A percentile compares a stretch with the other conserved stretches of the same genome.
Conservation (phyloP, 2,888 invertebrate species). For the Habroteleia sp. region DNA sequence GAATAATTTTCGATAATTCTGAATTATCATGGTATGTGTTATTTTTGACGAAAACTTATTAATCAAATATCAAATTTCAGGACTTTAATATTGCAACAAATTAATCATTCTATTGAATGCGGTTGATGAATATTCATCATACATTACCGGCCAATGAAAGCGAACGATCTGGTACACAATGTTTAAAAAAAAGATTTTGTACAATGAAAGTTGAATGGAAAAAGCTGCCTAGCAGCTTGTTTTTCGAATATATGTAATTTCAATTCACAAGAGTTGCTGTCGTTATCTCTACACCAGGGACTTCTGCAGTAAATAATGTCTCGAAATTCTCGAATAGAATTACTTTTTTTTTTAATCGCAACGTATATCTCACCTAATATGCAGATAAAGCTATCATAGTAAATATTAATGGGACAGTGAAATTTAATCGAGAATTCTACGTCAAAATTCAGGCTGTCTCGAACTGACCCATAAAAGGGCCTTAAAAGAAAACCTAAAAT, state of each 20-base stretch:
- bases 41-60: slow-evolving; percentile 45
- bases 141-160: slow-evolving; percentile 32
- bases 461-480: no score
- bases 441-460: no score
- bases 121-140: slow-evolving; percentile 50
- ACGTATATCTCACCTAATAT: no score
- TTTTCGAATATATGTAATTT: slow-evolving; percentile 59
- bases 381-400: no score
- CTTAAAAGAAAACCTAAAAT: no score
- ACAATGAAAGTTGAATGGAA: slow-evolving; percentile 44
- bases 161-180: slow-evolving; percentile 3
- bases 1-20: slow-evolving; percentile 44
- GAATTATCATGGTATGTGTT: slow-evolving; percentile 39
- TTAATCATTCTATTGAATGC: slow-evolving; percentile 39
- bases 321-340: slow-evolving; percentile 47
- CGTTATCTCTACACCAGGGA: slow-evolving; percentile 41
- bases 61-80: slow-evolving; percentile 45
- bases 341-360: slow-evolving; percentile 54
- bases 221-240: slow-evolving; percentile 46
- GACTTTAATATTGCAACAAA: slow-evolving; percentile 32
- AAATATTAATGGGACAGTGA: no score
- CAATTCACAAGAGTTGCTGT: slow-evolving; percentile 47
- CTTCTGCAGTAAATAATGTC: slow-evolving; percentile 57
- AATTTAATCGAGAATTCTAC: no score
- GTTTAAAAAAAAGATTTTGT: slow-evolving; percentile 23